Evolutionary conservation across 2,797 vertebrate species (phyloP).

Genomic region (Moxostoma hubbsi): DNA sequence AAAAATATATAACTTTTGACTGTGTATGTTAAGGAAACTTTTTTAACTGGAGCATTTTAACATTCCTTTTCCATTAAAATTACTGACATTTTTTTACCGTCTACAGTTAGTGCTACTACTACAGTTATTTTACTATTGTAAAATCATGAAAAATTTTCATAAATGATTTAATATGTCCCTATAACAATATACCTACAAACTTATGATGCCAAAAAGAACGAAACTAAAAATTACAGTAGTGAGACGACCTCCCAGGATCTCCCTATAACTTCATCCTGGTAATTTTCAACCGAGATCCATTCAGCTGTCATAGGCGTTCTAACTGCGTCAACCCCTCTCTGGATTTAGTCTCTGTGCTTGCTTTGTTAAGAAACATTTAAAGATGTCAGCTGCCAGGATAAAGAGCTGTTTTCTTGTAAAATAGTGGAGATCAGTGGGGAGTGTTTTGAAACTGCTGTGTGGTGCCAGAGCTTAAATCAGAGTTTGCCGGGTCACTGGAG

Average conservation of each 20-base stretch:
- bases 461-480: conserved; percentile 28
- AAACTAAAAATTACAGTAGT: not conserved
- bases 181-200: too few relatives aligned
- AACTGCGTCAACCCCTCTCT: not conserved
- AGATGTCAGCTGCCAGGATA: conserved; percentile 42
- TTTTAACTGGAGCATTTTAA: too few relatives aligned
- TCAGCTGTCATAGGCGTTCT: not conserved
- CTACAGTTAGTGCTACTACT: not conserved
- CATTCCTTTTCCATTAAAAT: too few relatives aligned
- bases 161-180: not conserved
- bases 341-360: conserved; percentile 24
- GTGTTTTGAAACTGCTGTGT: conserved; percentile 26
- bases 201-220: too few relatives aligned
- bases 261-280: not conserved
- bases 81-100: too few relatives aligned
- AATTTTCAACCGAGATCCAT: conserved; percentile 13
- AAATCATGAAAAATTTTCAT: too few relatives aligned
- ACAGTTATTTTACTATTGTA: too few relatives aligned
- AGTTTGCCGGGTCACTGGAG: conserved; percentile 38
- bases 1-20: too few relatives aligned
- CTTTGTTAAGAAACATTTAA: conserved; percentile 44
- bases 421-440: not conserved
- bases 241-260: not conserved
- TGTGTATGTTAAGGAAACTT: too few relatives aligned
- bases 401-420: conserved; percentile 33